Percentiles rank a stretch among this genome's conserved stretches.
phyloP scores from a whole-genome alignment of 2,888 invertebrate species.

The Ochropacha duplaris region DNA sequence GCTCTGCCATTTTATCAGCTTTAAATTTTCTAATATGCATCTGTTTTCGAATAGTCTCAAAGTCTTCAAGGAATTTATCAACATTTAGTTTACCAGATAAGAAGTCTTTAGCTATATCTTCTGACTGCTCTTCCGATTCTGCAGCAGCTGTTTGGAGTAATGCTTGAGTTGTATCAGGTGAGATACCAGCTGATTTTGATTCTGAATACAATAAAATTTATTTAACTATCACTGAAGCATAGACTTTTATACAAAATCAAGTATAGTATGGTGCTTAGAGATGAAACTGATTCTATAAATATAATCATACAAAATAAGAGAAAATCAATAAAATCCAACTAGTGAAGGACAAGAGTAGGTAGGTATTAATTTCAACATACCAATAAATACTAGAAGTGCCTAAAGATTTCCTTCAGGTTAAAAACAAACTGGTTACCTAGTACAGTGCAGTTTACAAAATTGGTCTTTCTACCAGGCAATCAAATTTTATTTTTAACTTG shows the following conservation, averaged over 20 bases:
- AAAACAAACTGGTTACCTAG: too few species aligned
- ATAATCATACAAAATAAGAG: too few species aligned
- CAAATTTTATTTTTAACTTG: too few species aligned
- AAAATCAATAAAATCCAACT: too few species aligned
- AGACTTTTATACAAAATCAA: background rate
- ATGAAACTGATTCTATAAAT: too few species aligned
- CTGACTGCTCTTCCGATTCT: constrained; percentile 96
- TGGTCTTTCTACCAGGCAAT: too few species aligned
- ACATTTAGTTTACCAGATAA: constrained; percentile 87
- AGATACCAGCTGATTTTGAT: constrained; percentile 88
- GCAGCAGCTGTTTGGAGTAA: constrained; percentile 95
- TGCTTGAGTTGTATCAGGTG: constrained; percentile 93
- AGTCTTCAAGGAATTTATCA: constrained; percentile 94
- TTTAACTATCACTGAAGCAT: background rate
- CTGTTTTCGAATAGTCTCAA: constrained; percentile 86
- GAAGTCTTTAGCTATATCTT: constrained; percentile 91
- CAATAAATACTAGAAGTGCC: too few species aligned
- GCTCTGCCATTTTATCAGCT: constrained; percentile 95
- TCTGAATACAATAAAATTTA: constrained; percentile 76
- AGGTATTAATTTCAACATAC: too few species aligned
- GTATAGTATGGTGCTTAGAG: too few species aligned
- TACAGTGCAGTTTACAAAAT: too few species aligned
- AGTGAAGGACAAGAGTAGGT: too few species aligned
- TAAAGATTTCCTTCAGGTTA: too few species aligned
- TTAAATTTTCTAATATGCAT: constrained; percentile 91